These are phyloP conservation scores for Hesperophylax magnus DNA, from an alignment of 1,140 invertebrate species.

Conservation along the genomic window DNA sequence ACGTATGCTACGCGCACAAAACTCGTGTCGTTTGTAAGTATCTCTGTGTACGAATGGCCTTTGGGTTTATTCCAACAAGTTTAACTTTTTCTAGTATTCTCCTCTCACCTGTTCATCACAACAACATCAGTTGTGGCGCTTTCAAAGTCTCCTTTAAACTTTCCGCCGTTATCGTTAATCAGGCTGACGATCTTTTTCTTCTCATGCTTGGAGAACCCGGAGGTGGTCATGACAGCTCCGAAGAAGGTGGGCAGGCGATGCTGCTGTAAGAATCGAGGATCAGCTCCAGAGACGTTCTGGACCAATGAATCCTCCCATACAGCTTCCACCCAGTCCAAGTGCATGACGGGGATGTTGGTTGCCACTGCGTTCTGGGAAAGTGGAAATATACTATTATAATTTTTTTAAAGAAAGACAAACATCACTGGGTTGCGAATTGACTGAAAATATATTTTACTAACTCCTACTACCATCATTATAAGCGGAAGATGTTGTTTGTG, in stretches of 20 bases:
- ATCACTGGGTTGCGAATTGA: no score
- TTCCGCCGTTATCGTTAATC: conserved; percentile 82
- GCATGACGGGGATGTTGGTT: conserved; percentile 81
- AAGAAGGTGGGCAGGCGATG: conserved; percentile 85
- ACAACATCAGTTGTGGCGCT: conserved; percentile 71
- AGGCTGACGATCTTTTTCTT: conserved; percentile 80
- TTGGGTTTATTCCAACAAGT: no score
- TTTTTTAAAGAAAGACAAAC: no score
- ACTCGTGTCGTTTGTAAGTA: no score
- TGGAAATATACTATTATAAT: no score
- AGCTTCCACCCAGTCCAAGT: conserved; percentile 82
- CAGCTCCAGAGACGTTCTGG: conserved; percentile 75
- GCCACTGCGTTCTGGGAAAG: conserved; percentile 78
- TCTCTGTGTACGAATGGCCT: no score
- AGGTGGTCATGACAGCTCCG: conserved; percentile 84
- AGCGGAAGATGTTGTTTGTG: no score
- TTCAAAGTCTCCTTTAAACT: conserved; percentile 71
- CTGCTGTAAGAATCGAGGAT: conserved; percentile 75
- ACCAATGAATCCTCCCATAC: conserved; percentile 82
- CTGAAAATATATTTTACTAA: no score
- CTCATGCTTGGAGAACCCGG: conserved; percentile 77
- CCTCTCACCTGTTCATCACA: conserved; percentile 68
- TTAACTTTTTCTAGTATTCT: no score
- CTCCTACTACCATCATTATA: no score
- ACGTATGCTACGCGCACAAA: no score